Conservation (phyloP, 2,113 vertebrate genomes). For the Barbus barbus region DNA sequence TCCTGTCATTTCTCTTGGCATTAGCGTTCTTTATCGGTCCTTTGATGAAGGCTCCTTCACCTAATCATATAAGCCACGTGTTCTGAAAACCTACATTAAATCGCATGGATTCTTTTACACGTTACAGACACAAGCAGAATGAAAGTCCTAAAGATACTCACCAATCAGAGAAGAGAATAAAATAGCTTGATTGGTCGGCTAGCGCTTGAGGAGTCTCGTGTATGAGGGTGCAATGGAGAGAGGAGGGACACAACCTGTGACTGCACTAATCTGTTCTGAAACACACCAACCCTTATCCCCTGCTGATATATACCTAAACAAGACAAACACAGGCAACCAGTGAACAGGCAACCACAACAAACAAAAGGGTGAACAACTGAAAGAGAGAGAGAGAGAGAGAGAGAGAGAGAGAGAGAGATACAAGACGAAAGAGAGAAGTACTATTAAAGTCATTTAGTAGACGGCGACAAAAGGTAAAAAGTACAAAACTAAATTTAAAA, state of each 20-base stretch:
- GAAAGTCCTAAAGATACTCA: conserved; percentile 13
- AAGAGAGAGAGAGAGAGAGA: neutral
- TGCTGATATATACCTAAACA: conserved; percentile 72
- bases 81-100: neutral
- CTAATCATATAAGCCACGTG: neutral
- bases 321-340: conserved; percentile 68
- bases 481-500: no score
- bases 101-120: neutral
- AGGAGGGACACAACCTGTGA: no score
- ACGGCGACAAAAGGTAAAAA: no score
- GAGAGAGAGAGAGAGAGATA: conserved; percentile 34
- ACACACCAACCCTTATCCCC: conserved; percentile 41
- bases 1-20: conserved; percentile 1
- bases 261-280: conserved; percentile 8
- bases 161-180: conserved; percentile 15
- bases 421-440: conserved; percentile 20
- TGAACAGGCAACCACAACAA: conserved; percentile 45
- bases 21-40: neutral
- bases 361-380: conserved; percentile 61
- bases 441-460: no score
- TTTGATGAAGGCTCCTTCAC: neutral
- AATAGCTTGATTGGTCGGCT: conserved; percentile 12
- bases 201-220: neutral
- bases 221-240: neutral
- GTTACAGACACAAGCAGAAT: neutral